Evolutionary conservation across 23 tunicate species (phyloP).

Genomic region (Trididemnum miniatum): DNA sequence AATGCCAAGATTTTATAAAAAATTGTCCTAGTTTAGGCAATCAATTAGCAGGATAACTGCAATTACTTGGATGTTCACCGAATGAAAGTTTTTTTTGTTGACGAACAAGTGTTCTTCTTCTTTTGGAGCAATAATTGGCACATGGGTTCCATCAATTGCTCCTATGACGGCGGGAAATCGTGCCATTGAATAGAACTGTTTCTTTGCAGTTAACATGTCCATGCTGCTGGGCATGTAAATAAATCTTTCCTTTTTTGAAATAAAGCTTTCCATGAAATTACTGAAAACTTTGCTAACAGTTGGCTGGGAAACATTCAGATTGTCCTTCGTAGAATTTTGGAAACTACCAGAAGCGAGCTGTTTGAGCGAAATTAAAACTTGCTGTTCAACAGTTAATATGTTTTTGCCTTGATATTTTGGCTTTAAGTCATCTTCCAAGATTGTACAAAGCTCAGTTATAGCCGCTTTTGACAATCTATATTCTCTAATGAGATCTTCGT

Average conservation of each 20-base stretch:
- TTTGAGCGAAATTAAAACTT: conserved; percentile 7
- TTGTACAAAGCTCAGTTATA: conserved; percentile 2
- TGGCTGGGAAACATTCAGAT: conserved; percentile 32
- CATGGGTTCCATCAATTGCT: conserved; percentile 25
- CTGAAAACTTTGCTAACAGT: conserved; percentile 26
- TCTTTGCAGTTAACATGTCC: background rate
- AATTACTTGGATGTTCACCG: conserved; percentile 37
- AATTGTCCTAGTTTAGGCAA: no score
- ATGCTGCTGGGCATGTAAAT: background rate
- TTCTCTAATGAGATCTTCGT: background rate
- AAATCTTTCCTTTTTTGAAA: conserved; percentile 17
- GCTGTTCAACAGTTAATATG: conserved; percentile 1
- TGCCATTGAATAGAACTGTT: background rate
- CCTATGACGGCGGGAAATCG: conserved; percentile 15
- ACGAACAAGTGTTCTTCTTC: conserved; percentile 41
- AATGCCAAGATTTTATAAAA: no score
- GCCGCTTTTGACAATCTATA: conserved; percentile 7
- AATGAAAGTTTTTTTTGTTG: conserved; percentile 42
- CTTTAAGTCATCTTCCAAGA: conserved; percentile 13
- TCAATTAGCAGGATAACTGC: background rate
- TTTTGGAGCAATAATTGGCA: conserved; percentile 31
- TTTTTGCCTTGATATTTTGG: conserved; percentile 7
- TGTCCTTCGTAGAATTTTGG: conserved; percentile 46
- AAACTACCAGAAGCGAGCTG: conserved; percentile 17
- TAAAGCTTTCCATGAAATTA: conserved; percentile 14